phyloP scores from a whole-genome alignment of 2,797 vertebrate genomes.

The Thripadectes ignobilis region DNA sequence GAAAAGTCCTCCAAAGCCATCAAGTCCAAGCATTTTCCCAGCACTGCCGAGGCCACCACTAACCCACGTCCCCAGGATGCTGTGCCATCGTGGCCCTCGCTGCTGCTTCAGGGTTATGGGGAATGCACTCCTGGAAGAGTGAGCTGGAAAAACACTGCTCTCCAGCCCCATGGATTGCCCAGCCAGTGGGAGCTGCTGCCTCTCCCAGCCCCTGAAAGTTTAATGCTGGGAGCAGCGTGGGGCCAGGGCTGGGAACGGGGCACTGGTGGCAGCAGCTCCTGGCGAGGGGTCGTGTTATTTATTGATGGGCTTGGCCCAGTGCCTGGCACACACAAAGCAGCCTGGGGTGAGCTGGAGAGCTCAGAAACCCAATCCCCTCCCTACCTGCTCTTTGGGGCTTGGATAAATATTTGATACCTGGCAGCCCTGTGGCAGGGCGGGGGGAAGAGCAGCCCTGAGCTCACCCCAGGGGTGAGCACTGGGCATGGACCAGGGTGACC shows the following conservation, averaged over 20 bases:
- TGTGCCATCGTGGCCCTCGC: accelerated
- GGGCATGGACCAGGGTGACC: not conserved
- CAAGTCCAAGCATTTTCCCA: not conserved
- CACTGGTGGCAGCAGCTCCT: not conserved
- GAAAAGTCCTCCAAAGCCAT: accelerated
- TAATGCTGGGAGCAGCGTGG: not conserved
- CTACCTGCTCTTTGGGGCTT: not conserved
- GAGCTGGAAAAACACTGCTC: not conserved
- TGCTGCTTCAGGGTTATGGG: accelerated
- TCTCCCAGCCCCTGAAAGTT: not conserved
- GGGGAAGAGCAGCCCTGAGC: not conserved
- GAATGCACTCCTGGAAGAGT: not conserved
- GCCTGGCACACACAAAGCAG: conserved; percentile 30
- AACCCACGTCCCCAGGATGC: not conserved
- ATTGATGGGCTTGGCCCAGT: conserved; percentile 42
- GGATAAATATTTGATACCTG: conserved; percentile 77
- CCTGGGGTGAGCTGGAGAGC: conserved; percentile 24
- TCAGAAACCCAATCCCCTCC: conserved; percentile 57
- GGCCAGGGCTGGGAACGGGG: not conserved
- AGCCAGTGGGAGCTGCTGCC: not conserved
- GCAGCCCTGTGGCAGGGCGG: not conserved
- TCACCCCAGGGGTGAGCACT: not conserved
- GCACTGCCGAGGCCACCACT: not conserved
- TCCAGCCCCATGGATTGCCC: accelerated
- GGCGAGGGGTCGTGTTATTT: conserved; percentile 20